A percentile compares a stretch with the other conserved stretches of the same genome.
Evolutionary conservation across 2,797 vertebrate species (phyloP).

Genomic region (Halcyon chelicuti): DNA sequence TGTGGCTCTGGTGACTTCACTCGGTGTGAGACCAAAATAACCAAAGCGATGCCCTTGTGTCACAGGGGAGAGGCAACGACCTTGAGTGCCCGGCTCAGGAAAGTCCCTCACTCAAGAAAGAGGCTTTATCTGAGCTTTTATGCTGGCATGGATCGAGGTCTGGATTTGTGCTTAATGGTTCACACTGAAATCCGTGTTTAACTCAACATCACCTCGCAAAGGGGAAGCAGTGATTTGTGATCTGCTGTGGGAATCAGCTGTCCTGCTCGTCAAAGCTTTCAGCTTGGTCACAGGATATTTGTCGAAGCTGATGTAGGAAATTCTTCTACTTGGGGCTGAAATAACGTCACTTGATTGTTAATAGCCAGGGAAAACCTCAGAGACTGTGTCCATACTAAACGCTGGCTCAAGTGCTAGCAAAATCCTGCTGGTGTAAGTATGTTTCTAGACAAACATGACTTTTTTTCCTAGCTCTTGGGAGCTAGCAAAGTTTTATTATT

Average conservation of each 20-base stretch:
- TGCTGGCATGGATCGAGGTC: neutral
- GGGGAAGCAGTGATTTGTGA: neutral
- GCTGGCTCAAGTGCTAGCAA: neutral
- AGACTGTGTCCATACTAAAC: rapidly evolving
- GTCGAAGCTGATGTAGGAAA: neutral
- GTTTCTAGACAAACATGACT: neutral
- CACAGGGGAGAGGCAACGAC: neutral
- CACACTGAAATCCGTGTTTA: rapidly evolving
- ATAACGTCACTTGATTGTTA: neutral
- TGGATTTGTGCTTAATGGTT: neutral
- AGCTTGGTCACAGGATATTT: neutral
- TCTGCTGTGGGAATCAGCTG: neutral
- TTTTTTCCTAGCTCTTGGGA: neutral
- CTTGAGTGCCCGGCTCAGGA: neutral
- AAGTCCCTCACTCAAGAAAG: neutral
- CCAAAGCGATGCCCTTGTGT: neutral
- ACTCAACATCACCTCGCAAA: rapidly evolving
- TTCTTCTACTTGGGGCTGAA: neutral
- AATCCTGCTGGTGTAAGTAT: neutral
- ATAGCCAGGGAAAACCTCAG: neutral
- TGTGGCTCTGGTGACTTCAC: neutral
- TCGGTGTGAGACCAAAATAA: rapidly evolving
- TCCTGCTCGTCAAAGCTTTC: neutral
- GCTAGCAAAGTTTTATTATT: neutral
- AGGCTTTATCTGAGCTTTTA: neutral